Conservation (phyloP, 2,888 invertebrate species). For the Norana najaformis region DNA sequence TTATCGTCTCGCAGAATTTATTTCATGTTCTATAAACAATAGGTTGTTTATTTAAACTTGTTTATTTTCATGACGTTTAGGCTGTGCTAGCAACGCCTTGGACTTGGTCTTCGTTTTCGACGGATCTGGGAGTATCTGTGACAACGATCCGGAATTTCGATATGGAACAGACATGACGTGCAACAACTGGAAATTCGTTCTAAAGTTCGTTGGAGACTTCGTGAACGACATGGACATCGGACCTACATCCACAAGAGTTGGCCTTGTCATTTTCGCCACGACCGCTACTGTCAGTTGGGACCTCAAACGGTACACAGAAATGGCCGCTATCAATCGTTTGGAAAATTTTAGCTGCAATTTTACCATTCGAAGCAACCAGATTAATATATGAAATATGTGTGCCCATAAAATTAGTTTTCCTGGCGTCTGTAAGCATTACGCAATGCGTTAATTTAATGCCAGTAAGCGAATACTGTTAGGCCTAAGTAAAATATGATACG, state of each 20-base stretch:
- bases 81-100: background rate
- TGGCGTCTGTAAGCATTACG: too few relatives aligned
- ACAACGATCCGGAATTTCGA: slow-evolving; percentile 29
- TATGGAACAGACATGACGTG: slow-evolving; percentile 33
- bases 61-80: background rate
- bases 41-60: background rate
- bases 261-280: slow-evolving; percentile 27
- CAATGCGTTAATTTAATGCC: too few relatives aligned
- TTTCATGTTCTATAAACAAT: background rate
- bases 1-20: background rate
- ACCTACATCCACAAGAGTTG: background rate
- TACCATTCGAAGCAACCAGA: too few relatives aligned
- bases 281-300: background rate
- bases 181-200: slow-evolving; percentile 31
- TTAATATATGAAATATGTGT: too few relatives aligned
- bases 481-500: too few relatives aligned
- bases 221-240: slow-evolving; percentile 10
- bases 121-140: slow-evolving; percentile 35
- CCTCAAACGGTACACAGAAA: background rate
- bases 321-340: too few relatives aligned
- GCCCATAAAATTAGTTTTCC: too few relatives aligned
- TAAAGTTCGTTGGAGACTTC: slow-evolving; percentile 19
- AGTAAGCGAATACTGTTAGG: too few relatives aligned
- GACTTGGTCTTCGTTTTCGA: slow-evolving; percentile 34
- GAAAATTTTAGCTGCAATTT: too few relatives aligned